phyloP scores from a whole-genome alignment of 2,888 invertebrate genomes.

The Drosophila neutralis region DNA sequence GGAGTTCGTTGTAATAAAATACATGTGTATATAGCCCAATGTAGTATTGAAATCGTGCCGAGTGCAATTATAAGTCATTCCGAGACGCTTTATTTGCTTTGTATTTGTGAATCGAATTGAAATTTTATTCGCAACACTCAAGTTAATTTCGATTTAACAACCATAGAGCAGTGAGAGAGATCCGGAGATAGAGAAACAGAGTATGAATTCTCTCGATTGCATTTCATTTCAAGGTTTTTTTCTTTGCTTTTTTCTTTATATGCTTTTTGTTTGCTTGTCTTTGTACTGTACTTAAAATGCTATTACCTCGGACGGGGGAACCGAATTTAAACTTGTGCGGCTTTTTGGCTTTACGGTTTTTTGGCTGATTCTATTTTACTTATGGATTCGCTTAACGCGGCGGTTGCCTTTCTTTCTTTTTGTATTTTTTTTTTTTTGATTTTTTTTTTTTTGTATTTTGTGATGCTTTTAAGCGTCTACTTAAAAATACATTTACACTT shows the following conservation, averaged over 20 bases:
- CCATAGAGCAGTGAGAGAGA: neutral
- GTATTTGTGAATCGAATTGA: conserved; percentile 33
- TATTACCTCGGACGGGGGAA: conserved; percentile 62
- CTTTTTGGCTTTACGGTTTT: conserved; percentile 64
- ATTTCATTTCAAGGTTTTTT: neutral
- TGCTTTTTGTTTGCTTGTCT: conserved; percentile 7
- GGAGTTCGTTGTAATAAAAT: neutral
- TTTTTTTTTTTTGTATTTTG: conserved; percentile 5
- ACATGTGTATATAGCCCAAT: neutral
- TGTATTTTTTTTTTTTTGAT: neutral
- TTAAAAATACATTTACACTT: conserved; percentile 80
- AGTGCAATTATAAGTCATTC: conserved; percentile 15
- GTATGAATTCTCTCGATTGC: conserved; percentile 10
- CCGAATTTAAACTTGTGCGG: conserved; percentile 75
- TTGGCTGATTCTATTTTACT: conserved; percentile 63
- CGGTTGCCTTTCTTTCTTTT: conserved; percentile 3
- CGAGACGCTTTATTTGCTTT: conserved; percentile 13
- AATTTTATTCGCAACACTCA: conserved; percentile 28
- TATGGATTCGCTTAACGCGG: conserved; percentile 31
- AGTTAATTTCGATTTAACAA: conserved; percentile 55
- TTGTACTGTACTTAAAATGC: conserved; percentile 76
- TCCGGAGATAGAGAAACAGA: neutral
- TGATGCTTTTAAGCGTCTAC: conserved; percentile 59
- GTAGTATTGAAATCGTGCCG: neutral
- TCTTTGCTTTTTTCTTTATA: neutral